Evolutionary conservation across 2,113 vertebrate genomes (phyloP).

Genomic region (Ophthalmolycus amberensis): DNA sequence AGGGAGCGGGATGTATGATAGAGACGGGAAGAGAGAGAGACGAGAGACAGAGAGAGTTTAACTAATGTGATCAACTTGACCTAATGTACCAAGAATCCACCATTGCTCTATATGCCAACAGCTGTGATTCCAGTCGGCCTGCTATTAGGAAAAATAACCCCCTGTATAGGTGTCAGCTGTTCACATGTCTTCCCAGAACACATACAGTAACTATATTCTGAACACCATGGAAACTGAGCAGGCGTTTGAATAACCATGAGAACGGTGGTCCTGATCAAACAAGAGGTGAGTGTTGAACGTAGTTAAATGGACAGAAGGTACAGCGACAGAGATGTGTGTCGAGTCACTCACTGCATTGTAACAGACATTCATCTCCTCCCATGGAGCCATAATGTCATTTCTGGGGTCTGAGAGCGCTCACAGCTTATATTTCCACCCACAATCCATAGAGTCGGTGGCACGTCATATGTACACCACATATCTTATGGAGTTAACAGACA

Average conservation of each 20-base stretch:
- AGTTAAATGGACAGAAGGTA: neutral
- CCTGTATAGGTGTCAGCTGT: neutral
- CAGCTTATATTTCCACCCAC: neutral
- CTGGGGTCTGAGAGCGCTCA: neutral
- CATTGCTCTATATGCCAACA: neutral
- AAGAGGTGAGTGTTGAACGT: neutral
- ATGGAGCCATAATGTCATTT: neutral
- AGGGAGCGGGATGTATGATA: slow-evolving; percentile 14
- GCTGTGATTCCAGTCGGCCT: slow-evolving; percentile 1
- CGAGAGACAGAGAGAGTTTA: neutral
- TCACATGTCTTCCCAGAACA: neutral
- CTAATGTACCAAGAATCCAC: neutral
- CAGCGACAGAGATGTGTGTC: neutral
- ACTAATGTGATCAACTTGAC: neutral
- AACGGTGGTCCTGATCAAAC: neutral
- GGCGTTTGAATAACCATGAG: neutral
- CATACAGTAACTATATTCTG: neutral
- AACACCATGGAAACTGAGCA: slow-evolving; percentile 15
- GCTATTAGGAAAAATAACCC: neutral
- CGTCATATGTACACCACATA: neutral
- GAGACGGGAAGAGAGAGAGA: slow-evolving; percentile 1
- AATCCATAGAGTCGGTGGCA: neutral
- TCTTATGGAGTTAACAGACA: neutral
- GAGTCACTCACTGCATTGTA: neutral
- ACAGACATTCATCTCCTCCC: neutral